Evolutionary conservation across 1,140 invertebrate species (phyloP), one percentile per base, ranked within the genome.

Genomic region (Lepidurus arcticus): DNA sequence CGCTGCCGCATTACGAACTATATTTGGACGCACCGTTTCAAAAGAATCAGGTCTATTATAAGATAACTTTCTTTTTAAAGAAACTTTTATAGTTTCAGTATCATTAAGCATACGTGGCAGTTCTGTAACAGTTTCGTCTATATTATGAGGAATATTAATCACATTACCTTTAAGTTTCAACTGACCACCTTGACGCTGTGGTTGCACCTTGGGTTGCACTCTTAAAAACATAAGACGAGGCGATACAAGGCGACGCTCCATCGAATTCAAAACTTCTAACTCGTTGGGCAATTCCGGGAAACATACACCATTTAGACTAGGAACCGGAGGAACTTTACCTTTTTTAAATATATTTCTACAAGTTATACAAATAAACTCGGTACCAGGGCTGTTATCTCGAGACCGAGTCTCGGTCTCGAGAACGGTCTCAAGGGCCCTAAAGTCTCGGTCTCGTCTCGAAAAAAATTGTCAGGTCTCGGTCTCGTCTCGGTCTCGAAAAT

Each of bases 1-100:
- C 45, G 45, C 45, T 47, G 45, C 45, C 45, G 45, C 45, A 47
- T 47, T 47, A 47, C 45, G 4, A 47, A 47, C 45, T 47, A 47
- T 47, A 47, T 47, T 47, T 47, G 45, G 45, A 47, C 45, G 45
- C 45, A 47, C 45, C 45, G 45, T 47, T 47, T 47, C 45, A 47
- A 47, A 16, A 47, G 0, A 47, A 47, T 47, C 45, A 47, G 45
- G 45, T 47, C 45, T 47, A 47, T 47, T 47, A 47, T 47, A 47
- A 47, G 45, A 47, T 47, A 47, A 47, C 45, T 47, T 47, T 47
- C 10, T 47, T 47, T 47, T 7, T 47, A 47, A 47, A 7, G 45
- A 47, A 3, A 47, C 45, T 47, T 47, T 47, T 47, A 47, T 47
- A 47, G 45, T 47, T 47, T 5, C 45, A 47, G 45, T 47, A 47